These are phyloP conservation scores for Zeus faber DNA, from an alignment of 2,113 vertebrate species.

Conservation along the genomic window DNA sequence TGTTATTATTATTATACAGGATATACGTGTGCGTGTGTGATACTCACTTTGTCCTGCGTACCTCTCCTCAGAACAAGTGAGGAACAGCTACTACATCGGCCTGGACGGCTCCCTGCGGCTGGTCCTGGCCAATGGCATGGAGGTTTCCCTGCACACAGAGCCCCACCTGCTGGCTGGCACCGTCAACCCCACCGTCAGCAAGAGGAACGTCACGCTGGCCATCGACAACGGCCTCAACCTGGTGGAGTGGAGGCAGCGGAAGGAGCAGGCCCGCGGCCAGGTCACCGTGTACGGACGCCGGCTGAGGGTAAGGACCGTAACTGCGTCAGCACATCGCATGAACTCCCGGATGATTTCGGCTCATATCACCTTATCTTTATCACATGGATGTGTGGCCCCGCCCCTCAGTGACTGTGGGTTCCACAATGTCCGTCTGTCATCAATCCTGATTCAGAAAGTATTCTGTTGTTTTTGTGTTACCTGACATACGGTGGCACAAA, in stretches of 20 bases:
- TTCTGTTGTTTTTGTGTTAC: too few species aligned
- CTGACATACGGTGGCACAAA: too few species aligned
- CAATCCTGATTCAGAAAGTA: too few species aligned
- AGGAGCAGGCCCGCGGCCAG: conserved; percentile 93
- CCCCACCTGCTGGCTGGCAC: conserved; percentile 95
- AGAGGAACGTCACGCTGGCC: conserved; percentile 93
- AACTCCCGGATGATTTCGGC: too few species aligned
- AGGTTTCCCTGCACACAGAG: conserved; percentile 93
- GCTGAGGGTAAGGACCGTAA: conserved; percentile 85
- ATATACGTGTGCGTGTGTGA: too few species aligned
- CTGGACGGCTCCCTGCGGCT: conserved; percentile 90
- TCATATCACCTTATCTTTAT: too few species aligned
- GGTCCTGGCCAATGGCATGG: conserved; percentile 95
- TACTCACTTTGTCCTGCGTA: conserved; percentile 19
- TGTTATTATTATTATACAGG: too few species aligned
- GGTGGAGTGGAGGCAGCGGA: conserved; percentile 97
- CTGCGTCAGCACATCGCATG: too few species aligned
- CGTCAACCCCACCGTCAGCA: conserved; percentile 93
- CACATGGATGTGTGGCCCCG: too few species aligned
- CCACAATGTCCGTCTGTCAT: too few species aligned
- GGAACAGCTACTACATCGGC: conserved; percentile 96
- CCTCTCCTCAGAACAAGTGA: conserved; percentile 86
- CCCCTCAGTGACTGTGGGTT: too few species aligned
- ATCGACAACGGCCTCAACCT: conserved; percentile 96
- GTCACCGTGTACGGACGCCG: conserved; percentile 95